Evolutionary conservation across 2,113 vertebrate species (phyloP).

Genomic region (Prunella fulvescens): DNA sequence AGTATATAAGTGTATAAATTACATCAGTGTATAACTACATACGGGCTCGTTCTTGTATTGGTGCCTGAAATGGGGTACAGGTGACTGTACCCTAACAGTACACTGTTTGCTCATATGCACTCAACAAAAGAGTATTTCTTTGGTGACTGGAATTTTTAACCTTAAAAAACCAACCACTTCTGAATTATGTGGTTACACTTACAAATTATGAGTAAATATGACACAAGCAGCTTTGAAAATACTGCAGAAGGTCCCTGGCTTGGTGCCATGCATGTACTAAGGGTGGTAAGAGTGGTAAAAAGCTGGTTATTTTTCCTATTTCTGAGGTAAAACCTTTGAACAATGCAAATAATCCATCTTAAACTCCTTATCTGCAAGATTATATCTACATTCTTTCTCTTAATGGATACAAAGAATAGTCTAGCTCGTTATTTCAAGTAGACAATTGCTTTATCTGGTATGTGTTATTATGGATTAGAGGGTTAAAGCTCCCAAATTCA

Average conservation of each 20-base stretch:
- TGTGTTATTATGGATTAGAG: not conserved
- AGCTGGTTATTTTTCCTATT: not conserved
- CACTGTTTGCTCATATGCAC: rapidly evolving
- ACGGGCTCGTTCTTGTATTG: not conserved
- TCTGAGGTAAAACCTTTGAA: not conserved
- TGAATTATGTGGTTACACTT: not conserved
- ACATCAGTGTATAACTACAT: too few relatives aligned
- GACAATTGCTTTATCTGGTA: not conserved
- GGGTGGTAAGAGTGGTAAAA: not conserved
- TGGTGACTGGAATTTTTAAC: not conserved
- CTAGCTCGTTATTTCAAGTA: not conserved
- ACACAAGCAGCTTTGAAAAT: too few relatives aligned
- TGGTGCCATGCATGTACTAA: not conserved
- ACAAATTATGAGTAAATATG: not conserved
- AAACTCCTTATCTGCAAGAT: not conserved
- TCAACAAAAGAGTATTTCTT: not conserved
- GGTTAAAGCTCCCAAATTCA: not conserved
- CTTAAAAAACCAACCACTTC: not conserved
- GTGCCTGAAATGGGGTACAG: not conserved
- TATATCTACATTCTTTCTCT: not conserved
- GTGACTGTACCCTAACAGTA: too few relatives aligned
- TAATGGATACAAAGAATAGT: not conserved
- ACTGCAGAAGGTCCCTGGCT: not conserved
- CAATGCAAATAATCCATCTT: rapidly evolving
- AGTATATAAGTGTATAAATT: not conserved